These are phyloP conservation scores for Spinus olivaceus DNA, from an alignment of 2,797 vertebrate genomes.

Conservation along the genomic window DNA sequence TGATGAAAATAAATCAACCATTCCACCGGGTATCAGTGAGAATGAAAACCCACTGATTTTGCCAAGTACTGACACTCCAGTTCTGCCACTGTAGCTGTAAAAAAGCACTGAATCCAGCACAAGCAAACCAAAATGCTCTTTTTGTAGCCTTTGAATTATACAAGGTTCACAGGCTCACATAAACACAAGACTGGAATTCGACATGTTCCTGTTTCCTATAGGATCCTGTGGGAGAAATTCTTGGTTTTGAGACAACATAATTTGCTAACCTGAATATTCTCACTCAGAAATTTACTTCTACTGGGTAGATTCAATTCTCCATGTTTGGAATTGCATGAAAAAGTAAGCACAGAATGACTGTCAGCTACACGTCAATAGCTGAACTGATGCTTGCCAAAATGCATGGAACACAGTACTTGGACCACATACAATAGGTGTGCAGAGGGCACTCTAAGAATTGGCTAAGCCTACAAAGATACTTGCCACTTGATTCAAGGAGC, in stretches of 20 bases:
- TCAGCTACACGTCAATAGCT: neutral
- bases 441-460: neutral
- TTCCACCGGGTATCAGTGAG: neutral
- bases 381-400: neutral
- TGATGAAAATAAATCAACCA: conserved; percentile 38
- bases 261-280: neutral
- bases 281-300: neutral
- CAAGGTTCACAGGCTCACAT: neutral
- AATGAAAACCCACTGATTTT: conserved; percentile 33
- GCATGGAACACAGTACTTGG: neutral
- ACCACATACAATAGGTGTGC: neutral
- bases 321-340: neutral
- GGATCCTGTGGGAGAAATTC: neutral
- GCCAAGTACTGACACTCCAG: neutral
- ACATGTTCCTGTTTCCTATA: neutral
- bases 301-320: neutral
- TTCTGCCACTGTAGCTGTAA: neutral
- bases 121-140: neutral
- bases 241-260: neutral
- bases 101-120: neutral
- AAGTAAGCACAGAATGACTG: neutral
- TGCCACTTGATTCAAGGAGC: neutral
- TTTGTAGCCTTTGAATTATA: neutral
- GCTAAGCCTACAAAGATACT: neutral
- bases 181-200: neutral